A percentile compares a stretch with the other conserved stretches of the same genome.
Evolutionary conservation across 2,797 vertebrate species (phyloP).

Genomic region (Sarcophilus harrisii): DNA sequence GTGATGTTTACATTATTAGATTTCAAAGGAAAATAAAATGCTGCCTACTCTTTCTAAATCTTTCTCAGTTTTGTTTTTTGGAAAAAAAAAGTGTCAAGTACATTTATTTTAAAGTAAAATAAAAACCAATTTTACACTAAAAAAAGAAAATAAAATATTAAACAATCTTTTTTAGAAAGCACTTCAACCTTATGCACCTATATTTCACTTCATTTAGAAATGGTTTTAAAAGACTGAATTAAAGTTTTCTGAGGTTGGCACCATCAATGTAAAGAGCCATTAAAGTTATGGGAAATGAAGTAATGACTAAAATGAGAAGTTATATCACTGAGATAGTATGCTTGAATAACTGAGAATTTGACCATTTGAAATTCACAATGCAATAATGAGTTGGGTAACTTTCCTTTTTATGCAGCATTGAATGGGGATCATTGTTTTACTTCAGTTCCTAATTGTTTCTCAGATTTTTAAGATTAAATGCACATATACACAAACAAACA

Average conservation of each 20-base stretch:
- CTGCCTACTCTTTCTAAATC: slow-evolving; percentile 63
- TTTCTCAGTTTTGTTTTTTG: slow-evolving; percentile 79
- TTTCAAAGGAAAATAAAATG: slow-evolving; percentile 45
- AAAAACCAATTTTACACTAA: slow-evolving; percentile 88
- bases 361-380: slow-evolving; percentile 16
- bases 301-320: slow-evolving; percentile 52
- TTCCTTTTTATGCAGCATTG: slow-evolving; percentile 42
- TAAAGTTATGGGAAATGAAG: fast-evolving
- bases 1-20: slow-evolving; percentile 56
- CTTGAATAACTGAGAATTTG: slow-evolving; percentile 28
- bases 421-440: slow-evolving; percentile 47
- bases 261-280: slow-evolving; percentile 16
- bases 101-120: slow-evolving; percentile 88
- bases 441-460: slow-evolving; percentile 23
- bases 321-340: slow-evolving; percentile 31
- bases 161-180: background rate
- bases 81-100: slow-evolving; percentile 80
- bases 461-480: slow-evolving; percentile 23
- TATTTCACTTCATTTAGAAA: slow-evolving; percentile 12
- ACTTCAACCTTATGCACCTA: background rate
- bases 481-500: background rate
- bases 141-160: background rate
- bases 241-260: background rate
- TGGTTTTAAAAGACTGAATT: slow-evolving; percentile 18
- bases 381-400: slow-evolving; percentile 15